A percentile compares a stretch with the other conserved stretches of the same genome.
Conservation (phyloP, 2,888 invertebrate species). For the Drosophila tanythrix region DNA sequence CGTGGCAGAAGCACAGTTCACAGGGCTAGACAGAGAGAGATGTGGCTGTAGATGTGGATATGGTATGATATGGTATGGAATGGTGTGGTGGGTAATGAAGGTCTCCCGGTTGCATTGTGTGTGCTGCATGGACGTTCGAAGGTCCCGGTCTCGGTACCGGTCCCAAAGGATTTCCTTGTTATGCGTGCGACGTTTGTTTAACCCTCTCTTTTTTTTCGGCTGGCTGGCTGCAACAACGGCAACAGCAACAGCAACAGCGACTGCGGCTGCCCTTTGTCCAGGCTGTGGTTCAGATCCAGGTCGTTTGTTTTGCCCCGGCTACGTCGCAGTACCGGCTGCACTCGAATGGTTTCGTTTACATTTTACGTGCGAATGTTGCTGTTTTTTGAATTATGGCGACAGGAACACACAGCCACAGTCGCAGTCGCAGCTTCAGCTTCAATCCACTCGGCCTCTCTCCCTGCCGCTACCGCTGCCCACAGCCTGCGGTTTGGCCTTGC, state of each 20-base stretch:
- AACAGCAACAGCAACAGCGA: conserved; percentile 7
- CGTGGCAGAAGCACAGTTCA: conserved; percentile 31
- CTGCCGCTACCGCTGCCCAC: neutral
- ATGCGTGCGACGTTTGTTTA: conserved; percentile 79
- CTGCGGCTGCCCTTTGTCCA: conserved; percentile 77
- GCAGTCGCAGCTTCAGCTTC: conserved; percentile 38
- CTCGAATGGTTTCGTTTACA: conserved; percentile 81
- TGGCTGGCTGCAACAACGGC: conserved; percentile 46
- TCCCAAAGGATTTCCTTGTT: conserved; percentile 81
- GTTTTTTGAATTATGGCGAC: conserved; percentile 81
- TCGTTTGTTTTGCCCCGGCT: conserved; percentile 70
- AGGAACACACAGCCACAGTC: conserved; percentile 66
- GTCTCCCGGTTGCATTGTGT: conserved; percentile 43
- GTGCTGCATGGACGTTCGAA: conserved; percentile 37
- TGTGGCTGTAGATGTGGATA: conserved; percentile 17
- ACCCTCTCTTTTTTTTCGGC: conserved; percentile 54
- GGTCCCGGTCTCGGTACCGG: conserved; percentile 56
- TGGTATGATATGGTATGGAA: conserved; percentile 6
- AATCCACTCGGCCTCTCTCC: neutral
- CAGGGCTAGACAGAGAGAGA: conserved; percentile 35
- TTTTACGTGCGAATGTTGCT: conserved; percentile 81
- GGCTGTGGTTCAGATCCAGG: conserved; percentile 61
- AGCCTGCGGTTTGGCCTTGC: conserved; percentile 43
- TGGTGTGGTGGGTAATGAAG: conserved; percentile 52
- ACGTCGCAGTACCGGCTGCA: conserved; percentile 54